Conservation (phyloP, 2,797 vertebrate species). For the Siniperca obscura region DNA sequence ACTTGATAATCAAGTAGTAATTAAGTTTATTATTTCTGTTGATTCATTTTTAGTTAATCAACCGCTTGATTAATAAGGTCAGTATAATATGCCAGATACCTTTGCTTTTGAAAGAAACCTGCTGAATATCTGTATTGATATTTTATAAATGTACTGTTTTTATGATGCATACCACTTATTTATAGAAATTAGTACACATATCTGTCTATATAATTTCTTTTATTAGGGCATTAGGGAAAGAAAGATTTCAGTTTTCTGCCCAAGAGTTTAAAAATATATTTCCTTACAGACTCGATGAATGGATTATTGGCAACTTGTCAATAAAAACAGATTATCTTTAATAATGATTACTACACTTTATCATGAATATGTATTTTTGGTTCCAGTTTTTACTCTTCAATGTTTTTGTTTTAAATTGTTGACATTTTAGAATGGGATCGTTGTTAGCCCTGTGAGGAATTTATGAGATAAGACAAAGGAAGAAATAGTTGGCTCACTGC, state of each 20-base stretch:
- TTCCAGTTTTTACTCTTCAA: not conserved
- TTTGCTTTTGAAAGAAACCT: not conserved
- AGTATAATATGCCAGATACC: not conserved
- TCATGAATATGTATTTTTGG: not conserved
- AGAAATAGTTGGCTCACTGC: not conserved
- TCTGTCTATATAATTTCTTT: not conserved
- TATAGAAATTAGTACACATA: not conserved
- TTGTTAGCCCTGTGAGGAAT: not conserved
- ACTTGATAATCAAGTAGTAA: slow-evolving; percentile 2
- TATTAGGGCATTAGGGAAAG: not conserved
- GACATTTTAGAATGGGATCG: not conserved
- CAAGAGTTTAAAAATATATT: not conserved
- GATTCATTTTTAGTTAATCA: not conserved
- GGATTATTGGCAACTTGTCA: not conserved
- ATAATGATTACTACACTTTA: not conserved
- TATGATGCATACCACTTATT: not conserved
- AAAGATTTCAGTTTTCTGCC: not conserved
- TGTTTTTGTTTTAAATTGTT: not conserved
- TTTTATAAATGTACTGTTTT: not conserved
- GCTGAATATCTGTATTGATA: not conserved
- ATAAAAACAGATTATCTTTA: slow-evolving; percentile 1
- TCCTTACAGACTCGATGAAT: not conserved
- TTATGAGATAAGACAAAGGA: not conserved
- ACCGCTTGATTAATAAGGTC: not conserved
- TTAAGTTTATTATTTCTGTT: not conserved